A percentile compares a stretch with the other conserved stretches of the same genome.
Evolutionary conservation across 2,888 invertebrate genomes (phyloP).

Genomic region (Clistopyga incitator): DNA sequence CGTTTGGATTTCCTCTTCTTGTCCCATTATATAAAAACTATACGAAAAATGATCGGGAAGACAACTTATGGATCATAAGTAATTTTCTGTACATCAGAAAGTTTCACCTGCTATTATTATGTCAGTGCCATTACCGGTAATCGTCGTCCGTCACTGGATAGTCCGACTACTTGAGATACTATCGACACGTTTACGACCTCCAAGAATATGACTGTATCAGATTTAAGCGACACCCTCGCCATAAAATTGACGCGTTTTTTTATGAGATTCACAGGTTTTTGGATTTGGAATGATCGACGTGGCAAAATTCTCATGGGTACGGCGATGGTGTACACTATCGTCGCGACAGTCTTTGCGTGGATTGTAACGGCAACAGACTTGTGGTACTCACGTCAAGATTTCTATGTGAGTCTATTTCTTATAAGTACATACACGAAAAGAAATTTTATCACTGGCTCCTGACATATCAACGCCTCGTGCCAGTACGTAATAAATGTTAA

Average conservation of each 20-base stretch:
- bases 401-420: constrained; percentile 66
- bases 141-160: constrained; percentile 34
- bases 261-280: constrained; percentile 68
- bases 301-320: constrained; percentile 56
- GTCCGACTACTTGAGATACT: constrained; percentile 30
- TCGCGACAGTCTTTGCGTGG: constrained; percentile 45
- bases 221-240: constrained; percentile 51
- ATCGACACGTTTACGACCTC: neutral
- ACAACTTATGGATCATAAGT: neutral
- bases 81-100: neutral
- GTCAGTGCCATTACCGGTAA: constrained; percentile 40
- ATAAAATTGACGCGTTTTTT: constrained; percentile 64
- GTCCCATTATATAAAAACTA: neutral
- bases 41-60: neutral
- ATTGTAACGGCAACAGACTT: constrained; percentile 50
- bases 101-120: constrained; percentile 22
- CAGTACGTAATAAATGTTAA: too few relatives aligned
- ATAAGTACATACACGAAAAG: too few relatives aligned
- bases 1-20: neutral
- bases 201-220: constrained; percentile 36
- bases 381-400: constrained; percentile 57
- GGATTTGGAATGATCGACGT: constrained; percentile 53
- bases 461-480: too few relatives aligned
- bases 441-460: too few relatives aligned
- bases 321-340: constrained; percentile 57